Conservation (phyloP, 1,140 invertebrate species). For the Zelostemma sp. region DNA sequence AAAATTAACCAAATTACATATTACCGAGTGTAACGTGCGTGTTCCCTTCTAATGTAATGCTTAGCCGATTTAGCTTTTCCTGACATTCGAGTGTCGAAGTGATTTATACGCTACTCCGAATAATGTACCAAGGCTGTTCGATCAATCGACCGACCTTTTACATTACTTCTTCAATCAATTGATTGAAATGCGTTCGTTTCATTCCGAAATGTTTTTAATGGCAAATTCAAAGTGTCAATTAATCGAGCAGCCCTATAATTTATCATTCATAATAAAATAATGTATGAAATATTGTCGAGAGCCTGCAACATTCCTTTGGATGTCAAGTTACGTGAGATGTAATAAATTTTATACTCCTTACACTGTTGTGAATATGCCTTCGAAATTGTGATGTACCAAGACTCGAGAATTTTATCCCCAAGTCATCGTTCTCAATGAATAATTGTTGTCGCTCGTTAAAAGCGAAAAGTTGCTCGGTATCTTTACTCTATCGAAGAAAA, state of each 20-base stretch:
- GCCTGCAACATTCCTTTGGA: constrained; percentile 45
- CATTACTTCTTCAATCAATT: no score
- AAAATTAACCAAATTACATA: not conserved
- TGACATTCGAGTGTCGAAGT: constrained; percentile 40
- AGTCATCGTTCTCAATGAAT: not conserved
- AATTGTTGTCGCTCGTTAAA: constrained; percentile 1
- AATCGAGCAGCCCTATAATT: not conserved
- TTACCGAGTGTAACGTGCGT: not conserved
- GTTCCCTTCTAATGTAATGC: constrained; percentile 42
- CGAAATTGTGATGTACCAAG: constrained; percentile 2
- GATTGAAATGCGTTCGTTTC: no score
- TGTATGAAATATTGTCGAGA: constrained; percentile 29
- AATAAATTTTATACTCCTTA: constrained; percentile 11
- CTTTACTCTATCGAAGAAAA: no score
- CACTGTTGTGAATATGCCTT: constrained; percentile 5
- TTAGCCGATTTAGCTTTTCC: constrained; percentile 42
- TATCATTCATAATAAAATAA: constrained; percentile 21
- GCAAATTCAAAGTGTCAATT: not conserved
- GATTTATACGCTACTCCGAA: constrained; percentile 44
- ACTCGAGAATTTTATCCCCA: not conserved
- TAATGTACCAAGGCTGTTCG: constrained; percentile 27
- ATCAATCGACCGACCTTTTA: not conserved
- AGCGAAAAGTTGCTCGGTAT: no score
- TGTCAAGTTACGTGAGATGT: constrained; percentile 4
- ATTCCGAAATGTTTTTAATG: not conserved